Evolutionary conservation across 2,888 invertebrate genomes (phyloP).

Genomic region (Helleia helle): DNA sequence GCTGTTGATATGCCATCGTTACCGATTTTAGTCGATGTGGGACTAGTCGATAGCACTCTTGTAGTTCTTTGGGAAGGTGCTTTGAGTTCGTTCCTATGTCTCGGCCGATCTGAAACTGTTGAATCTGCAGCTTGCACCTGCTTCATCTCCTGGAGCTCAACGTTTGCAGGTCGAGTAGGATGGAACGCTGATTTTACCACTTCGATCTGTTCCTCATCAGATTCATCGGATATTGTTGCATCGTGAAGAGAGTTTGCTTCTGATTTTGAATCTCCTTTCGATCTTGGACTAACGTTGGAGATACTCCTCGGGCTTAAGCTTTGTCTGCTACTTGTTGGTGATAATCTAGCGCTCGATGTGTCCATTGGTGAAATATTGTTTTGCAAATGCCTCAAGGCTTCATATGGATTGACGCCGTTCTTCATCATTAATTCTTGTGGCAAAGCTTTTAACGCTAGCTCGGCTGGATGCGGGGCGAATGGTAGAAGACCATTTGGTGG

Average conservation of each 20-base stretch:
- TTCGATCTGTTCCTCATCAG: conserved; percentile 82
- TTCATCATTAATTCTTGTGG: conserved; percentile 66
- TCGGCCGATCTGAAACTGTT: conserved; percentile 67
- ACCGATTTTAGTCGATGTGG: conserved; percentile 75
- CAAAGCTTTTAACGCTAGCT: conserved; percentile 57
- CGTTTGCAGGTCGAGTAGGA: conserved; percentile 76
- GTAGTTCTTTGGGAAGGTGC: conserved; percentile 73
- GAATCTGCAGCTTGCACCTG: conserved; percentile 75
- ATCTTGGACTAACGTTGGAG: conserved; percentile 56
- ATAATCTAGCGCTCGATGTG: conserved; percentile 61
- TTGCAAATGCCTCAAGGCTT: conserved; percentile 62
- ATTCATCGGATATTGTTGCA: conserved; percentile 75
- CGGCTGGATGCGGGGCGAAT: conserved; percentile 69
- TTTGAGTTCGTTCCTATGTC: conserved; percentile 71
- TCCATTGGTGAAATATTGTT: conserved; percentile 62
- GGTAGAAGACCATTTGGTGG: conserved; percentile 71
- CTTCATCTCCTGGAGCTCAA: conserved; percentile 70
- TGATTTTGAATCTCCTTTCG: conserved; percentile 71
- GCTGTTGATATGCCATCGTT: conserved; percentile 69
- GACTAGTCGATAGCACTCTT: conserved; percentile 53
- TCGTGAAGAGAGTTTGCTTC: conserved; percentile 78
- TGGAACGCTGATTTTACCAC: conserved; percentile 85
- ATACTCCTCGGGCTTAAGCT: conserved; percentile 68
- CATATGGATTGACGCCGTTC: conserved; percentile 75
- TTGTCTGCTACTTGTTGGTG: conserved; percentile 72